A percentile compares a stretch with the other conserved stretches of the same genome.
Conservation (phyloP, 2,113 vertebrate species). For the Lonchura striata region DNA sequence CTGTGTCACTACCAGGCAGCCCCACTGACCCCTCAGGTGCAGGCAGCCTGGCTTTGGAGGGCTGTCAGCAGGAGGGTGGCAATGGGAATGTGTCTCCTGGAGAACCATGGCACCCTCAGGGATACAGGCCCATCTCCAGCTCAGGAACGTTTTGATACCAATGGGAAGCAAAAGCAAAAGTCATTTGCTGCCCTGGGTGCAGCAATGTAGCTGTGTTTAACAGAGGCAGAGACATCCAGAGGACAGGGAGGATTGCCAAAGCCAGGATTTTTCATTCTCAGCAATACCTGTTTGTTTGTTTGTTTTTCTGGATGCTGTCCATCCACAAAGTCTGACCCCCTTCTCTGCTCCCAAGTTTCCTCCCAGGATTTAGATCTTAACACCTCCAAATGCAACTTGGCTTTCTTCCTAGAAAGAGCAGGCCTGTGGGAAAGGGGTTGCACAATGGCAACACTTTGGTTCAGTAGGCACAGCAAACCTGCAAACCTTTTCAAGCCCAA, state of each 20-base stretch:
- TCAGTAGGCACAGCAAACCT: not conserved
- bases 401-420: not conserved
- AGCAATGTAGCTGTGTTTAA: not conserved
- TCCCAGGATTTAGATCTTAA: conserved; percentile 24
- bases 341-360: conserved; percentile 25
- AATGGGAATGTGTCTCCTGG: not conserved
- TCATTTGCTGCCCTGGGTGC: not conserved
- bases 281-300: not conserved
- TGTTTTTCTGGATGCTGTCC: not conserved
- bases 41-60: not conserved
- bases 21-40: not conserved
- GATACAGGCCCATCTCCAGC: not conserved
- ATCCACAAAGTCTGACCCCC: not conserved
- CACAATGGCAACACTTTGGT: not conserved
- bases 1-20: not conserved
- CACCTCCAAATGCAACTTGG: conserved; percentile 21
- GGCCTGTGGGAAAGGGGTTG: not conserved
- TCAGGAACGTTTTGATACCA: not conserved
- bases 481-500: not conserved
- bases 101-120: not conserved
- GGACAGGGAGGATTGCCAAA: not conserved
- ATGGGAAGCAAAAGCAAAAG: not conserved
- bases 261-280: not conserved
- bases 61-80: not conserved
- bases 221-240: not conserved